A percentile compares a stretch with the other conserved stretches of the same genome.
Conservation (phyloP, 2,888 invertebrate genomes). For the Ceratothoa steindachneri region DNA sequence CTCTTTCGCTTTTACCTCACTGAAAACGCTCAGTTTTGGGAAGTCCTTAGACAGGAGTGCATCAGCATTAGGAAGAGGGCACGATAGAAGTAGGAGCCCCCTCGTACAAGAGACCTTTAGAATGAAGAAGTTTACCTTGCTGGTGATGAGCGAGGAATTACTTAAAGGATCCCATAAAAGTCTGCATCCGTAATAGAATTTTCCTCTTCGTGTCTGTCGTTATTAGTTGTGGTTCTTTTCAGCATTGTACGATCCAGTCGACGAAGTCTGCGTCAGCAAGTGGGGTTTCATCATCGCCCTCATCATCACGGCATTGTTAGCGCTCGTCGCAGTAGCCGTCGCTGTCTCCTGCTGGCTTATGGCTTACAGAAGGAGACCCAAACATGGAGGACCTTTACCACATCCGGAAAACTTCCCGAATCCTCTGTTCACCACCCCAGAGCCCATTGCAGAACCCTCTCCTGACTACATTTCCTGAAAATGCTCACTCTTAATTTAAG, state of each 20-base stretch:
- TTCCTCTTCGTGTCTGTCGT: no score
- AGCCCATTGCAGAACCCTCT: constrained; percentile 74
- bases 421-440: constrained; percentile 79
- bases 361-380: constrained; percentile 83
- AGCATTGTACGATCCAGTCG: constrained; percentile 50
- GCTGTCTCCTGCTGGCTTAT: constrained; percentile 93
- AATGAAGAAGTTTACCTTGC: no score
- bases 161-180: no score
- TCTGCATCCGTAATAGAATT: no score
- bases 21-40: no score
- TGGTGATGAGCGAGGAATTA: no score
- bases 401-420: constrained; percentile 94
- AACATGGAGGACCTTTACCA: constrained; percentile 81
- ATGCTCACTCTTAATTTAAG: neutral
- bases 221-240: no score
- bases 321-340: constrained; percentile 86
- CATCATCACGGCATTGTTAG: constrained; percentile 83
- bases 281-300: constrained; percentile 87
- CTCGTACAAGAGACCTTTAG: no score
- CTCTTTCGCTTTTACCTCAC: no score
- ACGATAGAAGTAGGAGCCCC: no score
- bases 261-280: constrained; percentile 89
- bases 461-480: constrained; percentile 65
- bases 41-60: no score
- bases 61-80: no score